Evolutionary conservation across 2,113 vertebrate genomes (phyloP).

Genomic region (Grantiella picta): DNA sequence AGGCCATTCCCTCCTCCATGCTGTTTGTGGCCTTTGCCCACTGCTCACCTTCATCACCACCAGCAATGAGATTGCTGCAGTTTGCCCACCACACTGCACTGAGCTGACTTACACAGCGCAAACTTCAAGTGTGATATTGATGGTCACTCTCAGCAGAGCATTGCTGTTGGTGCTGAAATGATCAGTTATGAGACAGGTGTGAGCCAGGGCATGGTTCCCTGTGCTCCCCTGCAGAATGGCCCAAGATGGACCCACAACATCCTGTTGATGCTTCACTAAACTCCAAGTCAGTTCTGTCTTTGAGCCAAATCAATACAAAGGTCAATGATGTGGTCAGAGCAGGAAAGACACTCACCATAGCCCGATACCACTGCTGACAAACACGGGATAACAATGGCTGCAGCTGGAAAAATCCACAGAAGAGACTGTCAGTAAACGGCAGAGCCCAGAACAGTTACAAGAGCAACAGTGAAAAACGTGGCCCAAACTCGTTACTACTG

Average conservation of each 20-base stretch:
- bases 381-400: constrained; percentile 91
- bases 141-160: neutral
- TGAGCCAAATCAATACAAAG: neutral
- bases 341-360: constrained; percentile 78
- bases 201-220: neutral
- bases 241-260: rapidly evolving
- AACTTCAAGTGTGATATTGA: rapidly evolving
- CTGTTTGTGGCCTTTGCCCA: neutral
- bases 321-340: neutral
- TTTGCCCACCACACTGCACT: neutral
- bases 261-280: neutral
- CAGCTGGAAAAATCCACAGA: constrained; percentile 74
- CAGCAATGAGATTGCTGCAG: neutral
- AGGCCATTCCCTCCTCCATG: neutral
- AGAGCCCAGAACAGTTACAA: neutral
- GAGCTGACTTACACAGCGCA: neutral
- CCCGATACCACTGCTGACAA: constrained; percentile 88
- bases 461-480: neutral
- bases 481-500: neutral
- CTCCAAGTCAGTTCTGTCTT: neutral
- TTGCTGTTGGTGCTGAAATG: neutral
- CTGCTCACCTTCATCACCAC: neutral
- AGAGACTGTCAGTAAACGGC: neutral
- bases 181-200: neutral
- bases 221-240: neutral